Percentiles rank a stretch among this genome's conserved stretches.
phyloP scores from a whole-genome alignment of 64 coral and sea anemone species.

The Pocillopora damicornis region DNA sequence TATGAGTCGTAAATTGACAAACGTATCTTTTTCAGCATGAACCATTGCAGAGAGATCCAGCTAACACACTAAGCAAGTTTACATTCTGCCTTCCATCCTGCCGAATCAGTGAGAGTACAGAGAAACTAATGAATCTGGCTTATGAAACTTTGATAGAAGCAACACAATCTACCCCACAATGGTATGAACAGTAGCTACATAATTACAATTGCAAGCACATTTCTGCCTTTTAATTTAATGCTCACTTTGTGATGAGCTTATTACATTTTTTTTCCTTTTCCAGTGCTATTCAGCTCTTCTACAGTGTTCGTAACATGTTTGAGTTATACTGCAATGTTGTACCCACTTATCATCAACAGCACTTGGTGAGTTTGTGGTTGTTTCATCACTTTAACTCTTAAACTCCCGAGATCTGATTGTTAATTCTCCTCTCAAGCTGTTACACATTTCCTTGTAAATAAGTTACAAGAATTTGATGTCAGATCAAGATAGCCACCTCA shows the following conservation, averaged over 20 bases:
- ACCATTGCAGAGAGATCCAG: slow-evolving; percentile 39
- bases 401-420: too few relatives aligned
- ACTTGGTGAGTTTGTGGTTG: slow-evolving; percentile 56
- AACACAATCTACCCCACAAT: slow-evolving; percentile 71
- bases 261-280: background rate
- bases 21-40: background rate
- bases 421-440: too few relatives aligned
- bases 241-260: background rate
- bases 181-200: slow-evolving; percentile 18
- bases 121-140: slow-evolving; percentile 77
- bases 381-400: background rate
- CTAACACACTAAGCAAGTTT: slow-evolving; percentile 60
- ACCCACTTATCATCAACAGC: slow-evolving; percentile 87
- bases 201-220: background rate
- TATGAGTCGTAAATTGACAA: background rate
- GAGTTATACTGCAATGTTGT: slow-evolving; percentile 90
- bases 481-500: too few relatives aligned
- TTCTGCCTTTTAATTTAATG: background rate
- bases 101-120: slow-evolving; percentile 88
- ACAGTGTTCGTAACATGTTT: slow-evolving; percentile 95
- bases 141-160: slow-evolving; percentile 92
- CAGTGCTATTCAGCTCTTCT: slow-evolving; percentile 93
- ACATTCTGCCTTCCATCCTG: slow-evolving; percentile 82
- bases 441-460: too few relatives aligned
- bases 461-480: too few relatives aligned